Conservation (phyloP, 2,888 invertebrate genomes). For the Microplitis deprimator region DNA sequence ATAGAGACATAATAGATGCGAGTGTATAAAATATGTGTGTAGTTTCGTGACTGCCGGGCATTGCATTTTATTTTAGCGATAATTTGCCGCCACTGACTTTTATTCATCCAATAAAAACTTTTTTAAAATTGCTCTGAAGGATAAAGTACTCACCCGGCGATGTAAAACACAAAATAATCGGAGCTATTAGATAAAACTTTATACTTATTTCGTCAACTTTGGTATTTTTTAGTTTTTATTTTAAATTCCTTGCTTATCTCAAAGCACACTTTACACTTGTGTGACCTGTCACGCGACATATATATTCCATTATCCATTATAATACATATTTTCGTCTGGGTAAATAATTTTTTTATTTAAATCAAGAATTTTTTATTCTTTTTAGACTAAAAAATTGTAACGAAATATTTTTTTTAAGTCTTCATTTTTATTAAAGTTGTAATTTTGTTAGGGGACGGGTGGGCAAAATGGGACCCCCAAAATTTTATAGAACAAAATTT, state of each 20-base stretch:
- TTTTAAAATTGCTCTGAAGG: neutral
- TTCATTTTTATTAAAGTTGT: too few relatives aligned
- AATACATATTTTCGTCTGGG: neutral
- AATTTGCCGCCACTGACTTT: slow-evolving; percentile 12
- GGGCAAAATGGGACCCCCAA: too few relatives aligned
- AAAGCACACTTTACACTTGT: neutral
- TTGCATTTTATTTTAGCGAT: slow-evolving; percentile 19
- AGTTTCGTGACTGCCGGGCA: slow-evolving; percentile 16
- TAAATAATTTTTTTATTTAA: neutral
- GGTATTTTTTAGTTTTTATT: neutral
- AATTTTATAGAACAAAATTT: too few relatives aligned
- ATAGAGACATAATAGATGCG: neutral
- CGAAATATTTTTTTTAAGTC: neutral
- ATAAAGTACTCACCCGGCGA: neutral
- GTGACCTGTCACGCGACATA: neutral
- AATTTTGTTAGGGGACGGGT: too few relatives aligned
- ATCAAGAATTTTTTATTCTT: neutral
- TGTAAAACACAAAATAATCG: slow-evolving; percentile 7
- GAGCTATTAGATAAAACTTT: neutral
- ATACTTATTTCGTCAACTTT: neutral
- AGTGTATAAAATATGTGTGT: neutral
- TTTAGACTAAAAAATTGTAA: neutral
- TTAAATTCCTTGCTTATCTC: neutral
- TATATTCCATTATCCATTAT: neutral
- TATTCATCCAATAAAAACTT: slow-evolving; percentile 25